phyloP scores from a whole-genome alignment of 2,888 invertebrate genomes.

The Drosophila maculinotata region DNA sequence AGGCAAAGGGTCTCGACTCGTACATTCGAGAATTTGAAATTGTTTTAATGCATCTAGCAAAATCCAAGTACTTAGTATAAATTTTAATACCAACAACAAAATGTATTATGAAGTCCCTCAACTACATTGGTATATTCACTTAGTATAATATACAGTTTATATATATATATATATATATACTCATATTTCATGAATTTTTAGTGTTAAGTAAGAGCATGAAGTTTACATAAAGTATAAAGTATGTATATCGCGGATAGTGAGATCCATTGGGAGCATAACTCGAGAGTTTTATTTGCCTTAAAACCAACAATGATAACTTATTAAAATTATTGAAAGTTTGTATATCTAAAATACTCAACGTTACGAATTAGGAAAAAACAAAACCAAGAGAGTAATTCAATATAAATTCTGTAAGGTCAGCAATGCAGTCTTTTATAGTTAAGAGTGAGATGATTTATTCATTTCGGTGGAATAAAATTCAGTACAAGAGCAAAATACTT shows the following conservation, averaged over 20 bases:
- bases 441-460: constrained; percentile 18
- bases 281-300: constrained; percentile 61
- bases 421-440: constrained; percentile 18
- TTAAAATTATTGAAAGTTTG: constrained; percentile 33
- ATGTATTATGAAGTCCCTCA: constrained; percentile 29
- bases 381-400: constrained; percentile 10
- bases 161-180: constrained; percentile 36
- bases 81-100: constrained; percentile 52
- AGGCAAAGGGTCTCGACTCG: constrained; percentile 7
- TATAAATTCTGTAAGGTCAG: constrained; percentile 14
- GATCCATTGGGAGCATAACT: constrained; percentile 43
- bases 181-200: constrained; percentile 67
- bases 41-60: constrained; percentile 55
- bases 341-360: constrained; percentile 34
- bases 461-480: constrained; percentile 30
- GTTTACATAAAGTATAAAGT: constrained; percentile 27
- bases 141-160: constrained; percentile 37
- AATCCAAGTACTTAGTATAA: constrained; percentile 51
- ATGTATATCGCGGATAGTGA: constrained; percentile 9
- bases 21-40: constrained; percentile 32
- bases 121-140: constrained; percentile 40
- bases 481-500: constrained; percentile 51
- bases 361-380: constrained; percentile 36
- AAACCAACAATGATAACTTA: constrained; percentile 48
- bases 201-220: constrained; percentile 45